Conservation (phyloP, 1,140 invertebrate genomes). For the Drosophila miranda region DNA sequence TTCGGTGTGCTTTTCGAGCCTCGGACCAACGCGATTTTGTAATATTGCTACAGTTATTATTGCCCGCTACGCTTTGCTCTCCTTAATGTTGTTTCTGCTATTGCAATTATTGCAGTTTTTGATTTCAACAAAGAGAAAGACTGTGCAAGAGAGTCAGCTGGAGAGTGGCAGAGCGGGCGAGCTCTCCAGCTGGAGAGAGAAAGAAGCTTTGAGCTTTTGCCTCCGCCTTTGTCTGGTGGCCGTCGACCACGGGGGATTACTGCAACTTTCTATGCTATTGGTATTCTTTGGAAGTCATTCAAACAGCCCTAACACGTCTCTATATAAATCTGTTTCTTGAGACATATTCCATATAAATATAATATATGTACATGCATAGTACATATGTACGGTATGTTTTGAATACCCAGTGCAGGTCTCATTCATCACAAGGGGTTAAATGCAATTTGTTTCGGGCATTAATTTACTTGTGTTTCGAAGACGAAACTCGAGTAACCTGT, state of each 20-base stretch:
- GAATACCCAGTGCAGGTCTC: no score
- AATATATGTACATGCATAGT: no score
- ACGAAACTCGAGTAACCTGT: slow-evolving; percentile 77
- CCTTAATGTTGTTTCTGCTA: slow-evolving; percentile 50
- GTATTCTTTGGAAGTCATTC: slow-evolving; percentile 43
- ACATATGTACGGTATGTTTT: no score
- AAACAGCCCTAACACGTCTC: slow-evolving; percentile 6
- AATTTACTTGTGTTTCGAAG: slow-evolving; percentile 32
- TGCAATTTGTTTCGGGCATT: slow-evolving; percentile 22
- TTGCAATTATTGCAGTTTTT: slow-evolving; percentile 71
- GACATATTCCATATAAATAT: no score
- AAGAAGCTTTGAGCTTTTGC: slow-evolving; percentile 42
- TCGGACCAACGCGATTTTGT: slow-evolving; percentile 65
- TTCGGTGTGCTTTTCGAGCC: slow-evolving; percentile 36
- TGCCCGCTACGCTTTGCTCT: slow-evolving; percentile 65
- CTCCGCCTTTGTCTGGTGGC: slow-evolving; percentile 18
- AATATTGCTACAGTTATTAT: slow-evolving; percentile 76
- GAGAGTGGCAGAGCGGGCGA: slow-evolving; percentile 7
- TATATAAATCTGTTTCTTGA: no score
- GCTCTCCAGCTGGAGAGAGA: no score
- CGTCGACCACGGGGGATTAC: slow-evolving; percentile 23
- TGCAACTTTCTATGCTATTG: slow-evolving; percentile 60
- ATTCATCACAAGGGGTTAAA: no score
- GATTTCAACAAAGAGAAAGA: slow-evolving; percentile 64
- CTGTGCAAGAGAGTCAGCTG: slow-evolving; percentile 9